phyloP scores from a whole-genome alignment of 2,113 vertebrate genomes.

The Pagrus major region DNA sequence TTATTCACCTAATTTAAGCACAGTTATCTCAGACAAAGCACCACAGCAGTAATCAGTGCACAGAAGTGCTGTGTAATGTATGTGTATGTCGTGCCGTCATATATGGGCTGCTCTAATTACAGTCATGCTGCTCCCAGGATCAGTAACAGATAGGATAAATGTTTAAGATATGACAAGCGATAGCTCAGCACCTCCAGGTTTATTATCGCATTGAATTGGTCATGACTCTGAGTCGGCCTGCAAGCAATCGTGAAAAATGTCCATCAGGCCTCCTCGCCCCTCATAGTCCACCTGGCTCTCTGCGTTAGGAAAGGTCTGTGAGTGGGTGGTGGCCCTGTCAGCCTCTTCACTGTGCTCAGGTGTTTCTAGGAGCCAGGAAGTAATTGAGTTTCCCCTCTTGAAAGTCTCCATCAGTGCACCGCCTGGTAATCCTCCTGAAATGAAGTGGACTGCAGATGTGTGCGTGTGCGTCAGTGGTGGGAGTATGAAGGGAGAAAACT shows the following conservation, averaged over 20 bases:
- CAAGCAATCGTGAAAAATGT: constrained; percentile 32
- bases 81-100: constrained; percentile 23
- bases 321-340: constrained; percentile 60
- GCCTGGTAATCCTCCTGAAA: constrained; percentile 77
- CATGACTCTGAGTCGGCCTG: constrained; percentile 12
- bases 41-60: constrained; percentile 3
- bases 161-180: constrained; percentile 32
- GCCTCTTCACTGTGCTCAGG: constrained; percentile 74
- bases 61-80: not conserved
- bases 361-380: constrained; percentile 74
- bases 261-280: constrained; percentile 21
- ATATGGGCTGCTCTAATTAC: constrained; percentile 25
- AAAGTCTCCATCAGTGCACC: constrained; percentile 62
- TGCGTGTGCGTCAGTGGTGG: constrained; percentile 16
- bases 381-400: constrained; percentile 79
- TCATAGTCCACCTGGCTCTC: constrained; percentile 28
- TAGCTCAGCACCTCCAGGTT: constrained; percentile 21
- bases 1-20: constrained; percentile 13
- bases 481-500: constrained; percentile 23
- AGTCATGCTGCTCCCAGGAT: constrained; percentile 22
- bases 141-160: constrained; percentile 11
- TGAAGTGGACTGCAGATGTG: constrained; percentile 66
- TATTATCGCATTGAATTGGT: constrained; percentile 32
- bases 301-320: constrained; percentile 48
- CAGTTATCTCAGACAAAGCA: not conserved